Percentiles rank a stretch among this genome's conserved stretches.
These are phyloP conservation scores for Hylaeus anthracinus DNA, from an alignment of 1,140 invertebrate genomes.

Conservation along the genomic window DNA sequence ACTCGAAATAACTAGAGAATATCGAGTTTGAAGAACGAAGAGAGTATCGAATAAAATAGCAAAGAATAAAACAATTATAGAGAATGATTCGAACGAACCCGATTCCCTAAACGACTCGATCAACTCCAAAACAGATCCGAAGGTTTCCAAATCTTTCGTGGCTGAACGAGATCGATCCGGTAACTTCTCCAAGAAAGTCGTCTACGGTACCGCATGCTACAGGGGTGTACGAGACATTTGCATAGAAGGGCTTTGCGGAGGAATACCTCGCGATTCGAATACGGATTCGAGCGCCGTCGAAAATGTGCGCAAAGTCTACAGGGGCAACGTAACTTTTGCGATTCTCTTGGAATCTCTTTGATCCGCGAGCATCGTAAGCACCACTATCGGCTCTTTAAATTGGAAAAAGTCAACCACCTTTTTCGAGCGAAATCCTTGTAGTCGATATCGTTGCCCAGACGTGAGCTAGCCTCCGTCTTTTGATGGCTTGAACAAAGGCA, in stretches of 20 bases:
- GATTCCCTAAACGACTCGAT: not conserved
- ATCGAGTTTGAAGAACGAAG: too few relatives aligned
- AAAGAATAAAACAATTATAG: too few relatives aligned
- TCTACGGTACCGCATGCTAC: constrained; percentile 81
- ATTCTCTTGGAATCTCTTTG: too few relatives aligned
- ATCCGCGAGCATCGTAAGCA: too few relatives aligned
- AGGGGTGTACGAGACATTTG: constrained; percentile 80
- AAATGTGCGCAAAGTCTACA: constrained; percentile 84
- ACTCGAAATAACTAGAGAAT: not conserved
- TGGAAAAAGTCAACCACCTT: too few relatives aligned
- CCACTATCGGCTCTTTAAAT: too few relatives aligned
- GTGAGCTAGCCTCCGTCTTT: not conserved
- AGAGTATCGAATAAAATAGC: too few relatives aligned
- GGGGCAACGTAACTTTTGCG: constrained; percentile 81
- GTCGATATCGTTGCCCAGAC: constrained; percentile 9
- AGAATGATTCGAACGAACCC: too few relatives aligned
- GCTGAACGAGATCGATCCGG: constrained; percentile 77
- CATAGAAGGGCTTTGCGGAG: constrained; percentile 79
- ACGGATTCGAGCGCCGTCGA: constrained; percentile 83
- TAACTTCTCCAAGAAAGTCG: constrained; percentile 71
- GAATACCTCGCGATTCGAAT: constrained; percentile 83
- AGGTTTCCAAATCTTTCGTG: constrained; percentile 78
- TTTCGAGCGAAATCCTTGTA: not conserved
- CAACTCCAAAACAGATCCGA: constrained; percentile 35
- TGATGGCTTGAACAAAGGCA: not conserved